A percentile compares a stretch with the other conserved stretches of the same genome.
phyloP scores from a whole-genome alignment of 2,888 invertebrate species.

The Dendrolimus pini region DNA sequence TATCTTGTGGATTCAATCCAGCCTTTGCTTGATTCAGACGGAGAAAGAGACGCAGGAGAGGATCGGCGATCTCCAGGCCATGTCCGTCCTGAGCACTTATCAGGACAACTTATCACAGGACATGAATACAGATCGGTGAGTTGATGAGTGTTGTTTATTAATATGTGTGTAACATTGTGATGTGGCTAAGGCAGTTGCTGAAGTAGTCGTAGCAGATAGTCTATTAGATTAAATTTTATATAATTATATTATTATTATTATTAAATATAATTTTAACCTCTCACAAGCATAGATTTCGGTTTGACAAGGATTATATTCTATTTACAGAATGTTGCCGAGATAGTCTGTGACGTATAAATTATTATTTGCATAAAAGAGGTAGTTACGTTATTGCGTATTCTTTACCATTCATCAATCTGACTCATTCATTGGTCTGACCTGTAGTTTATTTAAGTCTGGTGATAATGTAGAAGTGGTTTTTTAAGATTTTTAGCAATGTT shows the following conservation, averaged over 20 bases:
- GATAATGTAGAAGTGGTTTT: neutral
- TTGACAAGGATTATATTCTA: too few relatives aligned
- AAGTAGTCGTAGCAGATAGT: too few relatives aligned
- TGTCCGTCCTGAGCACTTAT: conserved; percentile 78
- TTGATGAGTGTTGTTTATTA: conserved; percentile 12
- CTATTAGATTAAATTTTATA: too few relatives aligned
- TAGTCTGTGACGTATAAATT: too few relatives aligned
- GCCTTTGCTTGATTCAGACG: conserved; percentile 49
- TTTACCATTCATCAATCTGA: neutral
- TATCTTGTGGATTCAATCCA: neutral
- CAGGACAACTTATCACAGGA: conserved; percentile 75
- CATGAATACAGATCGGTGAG: conserved; percentile 79
- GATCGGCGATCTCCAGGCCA: conserved; percentile 69
- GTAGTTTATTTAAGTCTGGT: neutral
- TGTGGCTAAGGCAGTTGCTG: neutral
- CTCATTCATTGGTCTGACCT: too few relatives aligned
- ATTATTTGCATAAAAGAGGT: too few relatives aligned
- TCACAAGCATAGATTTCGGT: too few relatives aligned
- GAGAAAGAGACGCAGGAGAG: conserved; percentile 57
- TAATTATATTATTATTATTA: too few relatives aligned
- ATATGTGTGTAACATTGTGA: neutral
- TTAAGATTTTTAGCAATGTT: too few relatives aligned
- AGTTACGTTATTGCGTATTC: neutral
- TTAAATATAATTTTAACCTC: too few relatives aligned
- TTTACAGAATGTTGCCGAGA: too few relatives aligned